These are phyloP conservation scores for Drosophila sp. DNA, from an alignment of 1,140 invertebrate genomes.

Conservation along the genomic window DNA sequence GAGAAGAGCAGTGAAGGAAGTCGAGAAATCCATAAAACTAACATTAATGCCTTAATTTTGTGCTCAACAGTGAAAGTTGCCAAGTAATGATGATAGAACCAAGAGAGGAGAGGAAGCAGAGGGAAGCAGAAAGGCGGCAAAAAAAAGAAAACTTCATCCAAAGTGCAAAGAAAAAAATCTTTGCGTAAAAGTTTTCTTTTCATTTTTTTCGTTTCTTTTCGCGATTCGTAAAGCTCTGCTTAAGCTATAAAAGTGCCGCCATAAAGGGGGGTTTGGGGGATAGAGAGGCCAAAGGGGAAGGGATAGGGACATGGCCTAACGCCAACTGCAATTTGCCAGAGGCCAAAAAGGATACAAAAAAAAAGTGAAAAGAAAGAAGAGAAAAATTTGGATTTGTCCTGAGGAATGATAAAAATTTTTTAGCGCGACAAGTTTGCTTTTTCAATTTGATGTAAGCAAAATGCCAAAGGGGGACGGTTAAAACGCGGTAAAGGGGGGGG, in stretches of 20 bases:
- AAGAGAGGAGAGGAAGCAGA: constrained; percentile 6
- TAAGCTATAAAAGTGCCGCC: constrained; percentile 55
- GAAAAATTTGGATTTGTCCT: constrained; percentile 48
- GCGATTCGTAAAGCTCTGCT: constrained; percentile 44
- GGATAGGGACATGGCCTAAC: constrained; percentile 25
- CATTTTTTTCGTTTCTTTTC: not conserved
- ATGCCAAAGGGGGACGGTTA: not conserved
- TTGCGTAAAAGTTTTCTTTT: constrained; percentile 33
- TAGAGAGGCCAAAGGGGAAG: not conserved
- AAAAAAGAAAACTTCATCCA: constrained; percentile 37
- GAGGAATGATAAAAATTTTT: constrained; percentile 48
- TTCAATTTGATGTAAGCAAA: constrained; percentile 59
- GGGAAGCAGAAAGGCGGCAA: constrained; percentile 3
- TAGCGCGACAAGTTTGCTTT: constrained; percentile 62
- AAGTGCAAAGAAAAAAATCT: constrained; percentile 39
- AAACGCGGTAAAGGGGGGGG: not conserved
- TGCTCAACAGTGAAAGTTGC: constrained; percentile 66
- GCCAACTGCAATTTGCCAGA: constrained; percentile 44
- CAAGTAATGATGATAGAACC: constrained; percentile 28
- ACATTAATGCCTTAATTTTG: constrained; percentile 77
- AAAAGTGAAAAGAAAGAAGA: constrained; percentile 8
- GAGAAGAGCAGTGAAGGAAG: too few species aligned
- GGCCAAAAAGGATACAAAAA: constrained; percentile 14
- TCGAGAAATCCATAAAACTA: constrained; percentile 66
- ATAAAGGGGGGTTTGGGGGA: not conserved